Conservation (phyloP, 2,113 vertebrate species). For the Sclerurus mexicanus region DNA sequence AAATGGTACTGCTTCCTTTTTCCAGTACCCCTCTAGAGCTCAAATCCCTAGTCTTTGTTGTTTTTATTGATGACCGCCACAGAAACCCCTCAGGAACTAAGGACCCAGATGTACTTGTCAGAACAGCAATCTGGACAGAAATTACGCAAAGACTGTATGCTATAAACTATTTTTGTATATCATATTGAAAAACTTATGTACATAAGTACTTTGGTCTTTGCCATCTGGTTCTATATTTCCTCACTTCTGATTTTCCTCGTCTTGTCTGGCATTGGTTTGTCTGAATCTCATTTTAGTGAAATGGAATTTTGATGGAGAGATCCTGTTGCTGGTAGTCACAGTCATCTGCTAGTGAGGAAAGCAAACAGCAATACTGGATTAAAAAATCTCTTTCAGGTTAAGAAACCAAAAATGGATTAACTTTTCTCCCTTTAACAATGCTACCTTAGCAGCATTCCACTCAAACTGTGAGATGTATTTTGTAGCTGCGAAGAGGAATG, state of each 20-base stretch:
- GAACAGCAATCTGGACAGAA: not conserved
- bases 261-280: not conserved
- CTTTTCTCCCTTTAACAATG: not conserved
- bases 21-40: not conserved
- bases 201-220: not conserved
- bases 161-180: not conserved
- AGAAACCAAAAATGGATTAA: not conserved
- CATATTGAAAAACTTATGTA: not conserved
- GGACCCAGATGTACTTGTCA: not conserved
- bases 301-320: not conserved
- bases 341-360: not conserved
- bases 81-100: not conserved
- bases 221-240: not conserved
- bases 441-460: not conserved
- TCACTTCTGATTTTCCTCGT: not conserved
- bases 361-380: not conserved
- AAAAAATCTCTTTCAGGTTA: not conserved
- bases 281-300: not conserved
- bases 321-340: not conserved
- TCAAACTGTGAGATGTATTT: not conserved
- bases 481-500: not conserved
- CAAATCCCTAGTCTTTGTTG: not conserved
- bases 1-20: not conserved
- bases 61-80: not conserved
- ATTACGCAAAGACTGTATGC: not conserved